A percentile compares a stretch with the other conserved stretches of the same genome.
These are phyloP conservation scores for Murina feae DNA, from an alignment of 2,113 vertebrate genomes.

Conservation along the genomic window DNA sequence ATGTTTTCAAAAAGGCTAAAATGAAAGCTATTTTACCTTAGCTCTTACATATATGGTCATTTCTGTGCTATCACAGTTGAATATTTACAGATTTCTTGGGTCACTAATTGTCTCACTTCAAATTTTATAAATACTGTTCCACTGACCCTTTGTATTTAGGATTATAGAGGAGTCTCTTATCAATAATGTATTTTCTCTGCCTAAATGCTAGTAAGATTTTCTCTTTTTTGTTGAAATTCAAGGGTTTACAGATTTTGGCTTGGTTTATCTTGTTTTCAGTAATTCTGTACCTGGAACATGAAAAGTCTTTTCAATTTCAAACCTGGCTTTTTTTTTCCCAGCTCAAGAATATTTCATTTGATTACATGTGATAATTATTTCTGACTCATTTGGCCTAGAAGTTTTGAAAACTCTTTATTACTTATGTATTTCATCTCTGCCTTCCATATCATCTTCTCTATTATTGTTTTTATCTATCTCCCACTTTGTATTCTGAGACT, in stretches of 20 bases:
- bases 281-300: not conserved
- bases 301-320: not conserved
- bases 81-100: not conserved
- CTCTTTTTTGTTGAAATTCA: slow-evolving; percentile 20
- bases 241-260: not conserved
- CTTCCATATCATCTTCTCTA: not conserved
- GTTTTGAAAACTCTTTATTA: not conserved
- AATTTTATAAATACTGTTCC: not conserved
- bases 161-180: not conserved
- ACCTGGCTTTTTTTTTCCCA: not conserved
- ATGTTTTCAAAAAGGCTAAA: not conserved
- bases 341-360: not conserved
- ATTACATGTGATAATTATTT: not conserved
- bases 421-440: not conserved
- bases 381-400: not conserved
- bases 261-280: slow-evolving; percentile 18
- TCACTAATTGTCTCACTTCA: not conserved
- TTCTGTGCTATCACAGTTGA: not conserved
- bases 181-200: slow-evolving; percentile 7
- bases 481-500: not conserved
- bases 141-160: not conserved
- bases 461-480: not conserved
- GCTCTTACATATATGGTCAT: not conserved
- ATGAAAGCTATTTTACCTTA: not conserved
- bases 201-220: not conserved